Evolutionary conservation across 2,888 invertebrate genomes (phyloP).

Genomic region (Magallana nippona): DNA sequence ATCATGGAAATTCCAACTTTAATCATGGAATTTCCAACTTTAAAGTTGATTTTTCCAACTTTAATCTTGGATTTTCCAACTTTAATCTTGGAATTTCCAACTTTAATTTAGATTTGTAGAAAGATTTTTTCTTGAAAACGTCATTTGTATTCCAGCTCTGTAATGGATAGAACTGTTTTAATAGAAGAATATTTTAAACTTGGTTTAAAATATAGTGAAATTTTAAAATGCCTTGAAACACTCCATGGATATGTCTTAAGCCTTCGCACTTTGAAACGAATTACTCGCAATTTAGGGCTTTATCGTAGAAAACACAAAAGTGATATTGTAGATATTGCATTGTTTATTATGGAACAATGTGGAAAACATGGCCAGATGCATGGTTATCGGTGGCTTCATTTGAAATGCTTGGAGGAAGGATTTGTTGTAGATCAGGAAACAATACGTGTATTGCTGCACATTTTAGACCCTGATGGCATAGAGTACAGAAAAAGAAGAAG

Average conservation of each 20-base stretch:
- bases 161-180: not conserved
- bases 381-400: constrained; percentile 52
- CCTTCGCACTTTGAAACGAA: not conserved
- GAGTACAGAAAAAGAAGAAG: not conserved
- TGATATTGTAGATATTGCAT: constrained; percentile 35
- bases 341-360: constrained; percentile 40
- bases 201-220: not conserved
- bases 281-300: not conserved
- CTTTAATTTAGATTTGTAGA: too few relatives aligned
- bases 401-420: constrained; percentile 45
- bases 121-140: too few relatives aligned
- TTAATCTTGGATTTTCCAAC: too few relatives aligned
- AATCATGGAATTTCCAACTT: too few relatives aligned
- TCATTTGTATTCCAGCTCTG: too few relatives aligned
- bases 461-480: constrained; percentile 44
- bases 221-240: constrained; percentile 8
- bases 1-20: too few relatives aligned
- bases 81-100: too few relatives aligned
- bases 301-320: constrained; percentile 27
- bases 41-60: too few relatives aligned
- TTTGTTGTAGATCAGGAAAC: constrained; percentile 40
- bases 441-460: constrained; percentile 34
- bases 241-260: not conserved
- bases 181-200: not conserved
- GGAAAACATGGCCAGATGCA: constrained; percentile 46